phyloP scores from a whole-genome alignment of 2,888 invertebrate species.

The Plebejus argus region DNA sequence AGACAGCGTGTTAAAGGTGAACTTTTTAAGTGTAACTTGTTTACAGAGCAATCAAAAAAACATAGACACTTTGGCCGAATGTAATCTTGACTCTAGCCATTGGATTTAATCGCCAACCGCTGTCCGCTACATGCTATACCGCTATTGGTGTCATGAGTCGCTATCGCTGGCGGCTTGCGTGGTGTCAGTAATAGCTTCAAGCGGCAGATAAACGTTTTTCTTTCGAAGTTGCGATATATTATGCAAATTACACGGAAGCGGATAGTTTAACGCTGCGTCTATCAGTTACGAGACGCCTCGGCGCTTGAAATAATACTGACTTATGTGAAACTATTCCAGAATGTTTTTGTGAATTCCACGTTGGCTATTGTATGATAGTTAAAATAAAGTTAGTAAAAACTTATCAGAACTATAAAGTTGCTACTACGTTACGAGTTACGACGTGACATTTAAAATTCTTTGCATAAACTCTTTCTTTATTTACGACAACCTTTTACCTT shows the following conservation, averaged over 20 bases:
- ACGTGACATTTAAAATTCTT: constrained; percentile 4
- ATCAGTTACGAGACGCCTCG: not conserved
- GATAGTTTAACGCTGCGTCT: not conserved
- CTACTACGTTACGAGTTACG: not conserved
- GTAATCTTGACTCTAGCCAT: not conserved
- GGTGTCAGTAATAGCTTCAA: not conserved
- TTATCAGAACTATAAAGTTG: not conserved
- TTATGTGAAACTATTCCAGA: not conserved
- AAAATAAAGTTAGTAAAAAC: not conserved
- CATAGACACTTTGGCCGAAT: not conserved
- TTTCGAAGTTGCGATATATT: constrained; percentile 6
- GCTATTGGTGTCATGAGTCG: not conserved
- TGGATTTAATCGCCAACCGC: not conserved
- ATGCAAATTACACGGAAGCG: constrained; percentile 6
- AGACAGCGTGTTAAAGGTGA: not conserved
- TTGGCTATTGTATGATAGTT: not conserved
- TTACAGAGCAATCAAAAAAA: too few relatives aligned
- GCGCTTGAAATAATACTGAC: not conserved
- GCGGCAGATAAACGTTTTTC: constrained; percentile 1
- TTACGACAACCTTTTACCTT: constrained; percentile 12
- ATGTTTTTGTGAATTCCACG: not conserved
- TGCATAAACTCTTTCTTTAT: constrained; percentile 15
- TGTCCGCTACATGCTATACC: not conserved
- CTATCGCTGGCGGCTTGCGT: not conserved
- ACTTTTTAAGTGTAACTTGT: too few relatives aligned